Percentiles rank a stretch among this genome's conserved stretches.
Evolutionary conservation across 2,888 invertebrate genomes (phyloP).

Genomic region (Anagyrus pseudococci): DNA sequence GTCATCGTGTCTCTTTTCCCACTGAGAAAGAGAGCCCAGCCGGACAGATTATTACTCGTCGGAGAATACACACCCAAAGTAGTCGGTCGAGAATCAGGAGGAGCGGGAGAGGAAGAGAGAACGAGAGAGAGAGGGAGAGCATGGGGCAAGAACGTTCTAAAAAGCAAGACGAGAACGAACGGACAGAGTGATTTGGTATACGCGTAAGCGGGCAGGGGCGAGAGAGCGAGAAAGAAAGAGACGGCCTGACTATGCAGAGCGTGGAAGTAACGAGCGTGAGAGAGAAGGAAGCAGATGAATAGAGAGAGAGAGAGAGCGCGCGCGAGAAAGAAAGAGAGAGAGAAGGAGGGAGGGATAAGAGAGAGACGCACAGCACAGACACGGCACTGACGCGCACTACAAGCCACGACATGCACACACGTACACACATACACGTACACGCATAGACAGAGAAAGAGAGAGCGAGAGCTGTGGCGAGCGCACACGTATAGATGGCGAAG

Average conservation of each 20-base stretch:
- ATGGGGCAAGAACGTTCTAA: no score
- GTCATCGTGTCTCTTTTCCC: background rate
- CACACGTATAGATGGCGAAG: no score
- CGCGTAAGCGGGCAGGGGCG: background rate
- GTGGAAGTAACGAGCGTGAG: background rate
- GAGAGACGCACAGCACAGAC: slow-evolving; percentile 17
- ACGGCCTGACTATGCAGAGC: background rate
- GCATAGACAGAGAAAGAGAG: slow-evolving; percentile 11
- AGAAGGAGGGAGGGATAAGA: slow-evolving; percentile 5
- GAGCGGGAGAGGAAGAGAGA: slow-evolving; percentile 15
- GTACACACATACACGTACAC: slow-evolving; percentile 1
- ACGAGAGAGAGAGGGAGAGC: slow-evolving; percentile 12
- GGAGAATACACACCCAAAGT: slow-evolving; percentile 16
- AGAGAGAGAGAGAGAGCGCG: slow-evolving; percentile 9
- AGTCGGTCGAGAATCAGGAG: no score
- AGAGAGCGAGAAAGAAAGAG: background rate
- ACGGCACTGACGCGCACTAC: no score
- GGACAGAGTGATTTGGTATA: background rate
- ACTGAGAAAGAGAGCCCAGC: background rate
- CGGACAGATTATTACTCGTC: background rate
- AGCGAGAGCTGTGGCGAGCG: no score
- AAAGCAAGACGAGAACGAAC: background rate
- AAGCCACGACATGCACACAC: slow-evolving; percentile 13
- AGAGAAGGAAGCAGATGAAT: no score
- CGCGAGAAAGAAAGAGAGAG: slow-evolving; percentile 7